Evolutionary conservation across 2,888 invertebrate genomes (phyloP), one percentile per base, ranked within the genome.

Genomic region (Pheosia tremula): DNA sequence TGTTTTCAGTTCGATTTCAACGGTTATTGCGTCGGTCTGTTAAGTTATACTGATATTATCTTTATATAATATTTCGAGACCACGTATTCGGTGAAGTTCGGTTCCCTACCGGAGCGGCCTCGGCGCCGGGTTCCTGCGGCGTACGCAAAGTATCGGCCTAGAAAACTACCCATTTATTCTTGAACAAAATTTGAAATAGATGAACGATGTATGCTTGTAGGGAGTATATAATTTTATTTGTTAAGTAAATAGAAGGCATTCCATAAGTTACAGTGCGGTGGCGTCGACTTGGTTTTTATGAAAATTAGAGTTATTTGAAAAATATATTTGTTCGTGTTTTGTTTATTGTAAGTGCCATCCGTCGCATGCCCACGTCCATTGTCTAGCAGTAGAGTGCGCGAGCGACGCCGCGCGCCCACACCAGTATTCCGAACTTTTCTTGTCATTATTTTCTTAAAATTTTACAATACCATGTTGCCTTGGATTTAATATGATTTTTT

Each of bases 391-490:
- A 58, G 56, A 61, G 60, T 69, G 64, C 63, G 57, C 64, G 59
- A 64, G 63, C 63, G 60, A 45, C 60, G 66, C 65, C 64, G 59
- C 70, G 59, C 67, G n/a, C 66, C 64, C 59, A 60, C 69, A 73
- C 71, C 70, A 68, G 73, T 75, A 72, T 69, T 69, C 78, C 72
- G 63, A 72, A 70, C 67, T 69, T 71, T 63, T 85, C 84, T 82
- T 84, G 86, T 87, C 87, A 85, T 88, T 86, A 81, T 83, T 84
- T 85, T 85, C 87, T 86, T 84, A 87, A 89, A 86, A 84, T 89
- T 89, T 88, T 91, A 89, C 89, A 77, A 91, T 91, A 94, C 94
- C 93, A 89, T 87, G 93, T 94, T 94, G 94, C 94, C 94, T 94
- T 93, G 91, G 90, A 88, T 90, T 85, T 92, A 92, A 90, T 87